phyloP scores from a whole-genome alignment of 2,113 vertebrate genomes.

The Chloroceryle aenea region DNA sequence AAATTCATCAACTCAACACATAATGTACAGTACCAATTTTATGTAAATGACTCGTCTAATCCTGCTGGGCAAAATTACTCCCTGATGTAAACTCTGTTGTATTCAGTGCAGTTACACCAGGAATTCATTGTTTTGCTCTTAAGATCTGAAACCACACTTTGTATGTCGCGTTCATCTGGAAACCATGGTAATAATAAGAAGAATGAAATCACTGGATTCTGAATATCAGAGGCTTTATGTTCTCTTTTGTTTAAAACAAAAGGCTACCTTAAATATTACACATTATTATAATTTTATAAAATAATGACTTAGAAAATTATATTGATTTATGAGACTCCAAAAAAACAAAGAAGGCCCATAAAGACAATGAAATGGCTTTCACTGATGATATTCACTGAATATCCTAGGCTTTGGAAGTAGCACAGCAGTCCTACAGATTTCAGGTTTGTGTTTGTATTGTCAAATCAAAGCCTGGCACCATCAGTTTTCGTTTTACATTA shows the following conservation, averaged over 20 bases:
- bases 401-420: background rate
- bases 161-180: slow-evolving; percentile 1
- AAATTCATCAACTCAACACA: slow-evolving; percentile 49
- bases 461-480: background rate
- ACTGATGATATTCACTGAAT: no score
- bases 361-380: background rate
- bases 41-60: slow-evolving; percentile 58
- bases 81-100: slow-evolving; percentile 38
- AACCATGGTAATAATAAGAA: slow-evolving; percentile 45
- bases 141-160: slow-evolving; percentile 13
- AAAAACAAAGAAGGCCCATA: background rate
- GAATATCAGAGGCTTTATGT: background rate
- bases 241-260: slow-evolving; percentile 25
- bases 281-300: background rate
- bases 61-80: slow-evolving; percentile 52
- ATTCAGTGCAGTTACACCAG: slow-evolving; percentile 26
- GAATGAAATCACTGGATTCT: slow-evolving; percentile 23
- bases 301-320: background rate
- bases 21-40: slow-evolving; percentile 55
- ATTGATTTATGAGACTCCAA: background rate
- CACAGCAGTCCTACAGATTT: background rate
- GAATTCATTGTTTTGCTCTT: background rate
- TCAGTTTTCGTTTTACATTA: background rate
- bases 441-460: background rate
- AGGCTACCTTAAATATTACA: background rate